Evolutionary conservation across 2,888 invertebrate genomes (phyloP), one percentile per base, ranked within the genome.

Genomic region (Hermaeophaga mercurialis): DNA sequence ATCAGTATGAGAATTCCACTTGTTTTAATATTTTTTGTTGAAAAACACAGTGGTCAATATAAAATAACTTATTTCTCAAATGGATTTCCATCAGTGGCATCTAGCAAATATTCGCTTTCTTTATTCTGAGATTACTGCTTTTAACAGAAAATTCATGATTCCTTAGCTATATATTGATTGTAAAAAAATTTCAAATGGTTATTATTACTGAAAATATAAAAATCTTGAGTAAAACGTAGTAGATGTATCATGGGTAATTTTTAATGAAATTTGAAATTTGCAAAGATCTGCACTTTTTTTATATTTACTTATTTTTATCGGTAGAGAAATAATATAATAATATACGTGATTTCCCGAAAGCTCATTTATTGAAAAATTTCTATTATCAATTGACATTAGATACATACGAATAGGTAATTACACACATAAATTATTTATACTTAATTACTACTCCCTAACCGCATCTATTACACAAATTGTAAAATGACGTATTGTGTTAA

Each of bases 101-200:
- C 43, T 22, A 24, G 24, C 7, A 12, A 43, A 12, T 24, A 18
- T 43, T 7, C 24, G 43, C 43, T 43, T 43, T 4, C 12, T 5
- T 7, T 1, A 24, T 43, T 43, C 14, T 43, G 12, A 43, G 5
- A 19, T 43, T 43, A 43, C 9, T 26, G 43, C 43, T 43, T 43
- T 24, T 43, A 24, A 43, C n/a, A 43, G 43, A 24, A 24, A 24
- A 19, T 43, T 24, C 43, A 43, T 43, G 43, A 24, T 43, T 43
- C 11, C 4, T 43, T 22, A 11, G 24, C 43, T 24, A 22, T 12
- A 6, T 28, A 12, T 31, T 11, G 4, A n/a, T n/a, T 28, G n/a
- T 22, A 31, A 3, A 31, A 31, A 31, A 31, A 31, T 12, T 12
- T 31, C 3, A 31, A 31, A 31, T 11, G n/a, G 31, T 31, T 26